Evolutionary conservation across 2,797 vertebrate genomes (phyloP).

Genomic region (Falco rusticolus): DNA sequence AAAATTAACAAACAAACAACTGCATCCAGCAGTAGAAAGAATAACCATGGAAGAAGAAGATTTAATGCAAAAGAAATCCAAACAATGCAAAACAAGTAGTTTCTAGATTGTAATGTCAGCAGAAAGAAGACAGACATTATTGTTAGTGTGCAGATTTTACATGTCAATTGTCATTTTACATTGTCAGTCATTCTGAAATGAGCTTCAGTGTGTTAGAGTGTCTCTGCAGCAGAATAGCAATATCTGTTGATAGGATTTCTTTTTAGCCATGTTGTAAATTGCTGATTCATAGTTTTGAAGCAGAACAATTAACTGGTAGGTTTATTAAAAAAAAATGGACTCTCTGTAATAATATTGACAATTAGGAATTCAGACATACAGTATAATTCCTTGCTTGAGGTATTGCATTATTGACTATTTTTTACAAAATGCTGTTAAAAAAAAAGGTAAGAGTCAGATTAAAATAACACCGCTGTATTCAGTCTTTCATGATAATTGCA

Average conservation of each 20-base stretch:
- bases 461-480: neutral
- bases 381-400: neutral
- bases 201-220: neutral
- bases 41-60: neutral
- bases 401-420: neutral
- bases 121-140: neutral
- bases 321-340: neutral
- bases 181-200: neutral
- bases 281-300: slow-evolving; percentile 1
- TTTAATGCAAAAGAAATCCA: neutral
- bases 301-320: neutral
- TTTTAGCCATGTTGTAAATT: neutral
- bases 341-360: neutral
- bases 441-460: neutral
- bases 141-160: neutral
- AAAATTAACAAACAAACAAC: neutral
- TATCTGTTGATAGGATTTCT: neutral
- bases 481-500: neutral
- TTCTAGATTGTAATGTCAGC: neutral
- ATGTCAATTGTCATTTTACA: neutral
- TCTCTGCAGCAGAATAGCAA: neutral
- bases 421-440: neutral
- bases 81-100: neutral
- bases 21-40: neutral
- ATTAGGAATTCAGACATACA: neutral